Base-by-base conservation (phyloP, 2,113 vertebrate species). In the Phyllostomus discolor region DNA sequence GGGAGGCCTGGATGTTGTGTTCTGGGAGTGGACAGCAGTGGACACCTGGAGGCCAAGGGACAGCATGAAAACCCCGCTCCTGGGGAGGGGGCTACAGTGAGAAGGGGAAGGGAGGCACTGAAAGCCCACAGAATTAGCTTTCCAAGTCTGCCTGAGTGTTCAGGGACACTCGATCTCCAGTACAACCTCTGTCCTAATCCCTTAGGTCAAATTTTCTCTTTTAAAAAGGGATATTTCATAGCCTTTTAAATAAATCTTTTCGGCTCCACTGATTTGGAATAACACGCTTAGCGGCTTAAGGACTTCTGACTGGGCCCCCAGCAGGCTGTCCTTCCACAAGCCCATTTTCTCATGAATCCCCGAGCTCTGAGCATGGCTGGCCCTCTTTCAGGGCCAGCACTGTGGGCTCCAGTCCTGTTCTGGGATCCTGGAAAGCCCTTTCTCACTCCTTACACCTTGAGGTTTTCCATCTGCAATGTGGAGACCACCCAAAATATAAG, bases 231-330 rank as follows among this genome's bases (percentile, higher is more conserved):
- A 89, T 85, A 93, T 92, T 91, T 84, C 80, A 67, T 81, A 88
- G 86, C 78, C 80, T 81, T 94, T 95, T 84, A 94, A 97, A 96
- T 78, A 93, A 76, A 92, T 93, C 96, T 97, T 89, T 97, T 96
- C 76, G 14, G 80, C 95, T 95, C 90, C 91, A 95, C 66, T 96
- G 97, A 94, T 90, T 95, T 97, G 97, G 97, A 96, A 98, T 97
- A 98, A 97, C 48, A 76, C 0, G 76, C 92, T 98, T 88, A 94
- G 59, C 28, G 24, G 95, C 95, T 97, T 97, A 93, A 79, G 66
- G 94, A 96, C 86, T 80, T 75, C 78, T 57, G 64, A 75, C 54
- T 50, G 57, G 48, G 41, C 24, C 46, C 19, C 83, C 59, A 62
- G 84, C 76, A 93, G 67, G 70, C 12, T 83, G 75, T 80, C 93